A percentile compares a stretch with the other conserved stretches of the same genome.
These are phyloP conservation scores for Mastigias papua DNA, from an alignment of 30 jellyfish, hydroid and myxozoan genomes.

Conservation along the genomic window DNA sequence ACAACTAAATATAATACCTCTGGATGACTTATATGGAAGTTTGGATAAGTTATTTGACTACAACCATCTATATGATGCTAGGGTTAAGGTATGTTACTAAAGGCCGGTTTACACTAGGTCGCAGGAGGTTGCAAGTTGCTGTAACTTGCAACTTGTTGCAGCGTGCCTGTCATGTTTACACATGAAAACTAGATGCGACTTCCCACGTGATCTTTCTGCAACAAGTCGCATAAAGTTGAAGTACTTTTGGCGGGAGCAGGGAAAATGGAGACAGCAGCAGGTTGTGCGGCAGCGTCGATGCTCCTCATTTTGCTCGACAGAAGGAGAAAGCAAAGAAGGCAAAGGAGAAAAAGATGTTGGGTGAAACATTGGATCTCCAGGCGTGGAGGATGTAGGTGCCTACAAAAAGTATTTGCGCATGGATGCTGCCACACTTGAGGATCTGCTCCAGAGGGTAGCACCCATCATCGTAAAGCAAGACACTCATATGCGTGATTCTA, in stretches of 20 bases:
- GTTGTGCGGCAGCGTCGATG: conserved; percentile 7
- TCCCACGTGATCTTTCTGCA: conserved; percentile 2
- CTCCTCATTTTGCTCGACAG: conserved; percentile 4
- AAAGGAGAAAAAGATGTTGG: conserved; percentile 29
- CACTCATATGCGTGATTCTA: neutral
- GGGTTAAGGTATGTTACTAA: no score
- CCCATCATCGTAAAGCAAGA: neutral
- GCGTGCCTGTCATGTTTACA: conserved; percentile 17
- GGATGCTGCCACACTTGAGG: conserved; percentile 33
- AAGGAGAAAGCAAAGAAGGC: neutral
- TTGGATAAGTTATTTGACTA: no score
- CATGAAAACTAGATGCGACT: conserved; percentile 4
- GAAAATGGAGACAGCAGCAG: conserved; percentile 27
- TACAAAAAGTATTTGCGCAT: conserved; percentile 34
- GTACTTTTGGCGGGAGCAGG: neutral
- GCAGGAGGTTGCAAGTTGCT: conserved; percentile 18
- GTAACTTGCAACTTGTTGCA: conserved; percentile 30
- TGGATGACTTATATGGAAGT: no score
- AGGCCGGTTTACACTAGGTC: conserved; percentile 20
- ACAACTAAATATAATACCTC: no score
- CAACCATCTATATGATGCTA: no score
- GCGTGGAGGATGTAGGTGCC: conserved; percentile 29
- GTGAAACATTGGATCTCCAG: conserved; percentile 21
- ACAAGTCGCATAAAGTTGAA: conserved; percentile 20
- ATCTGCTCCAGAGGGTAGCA: conserved; percentile 16